Base-by-base conservation (phyloP, 2,797 vertebrate species). In the Melopsittacus undulatus region DNA sequence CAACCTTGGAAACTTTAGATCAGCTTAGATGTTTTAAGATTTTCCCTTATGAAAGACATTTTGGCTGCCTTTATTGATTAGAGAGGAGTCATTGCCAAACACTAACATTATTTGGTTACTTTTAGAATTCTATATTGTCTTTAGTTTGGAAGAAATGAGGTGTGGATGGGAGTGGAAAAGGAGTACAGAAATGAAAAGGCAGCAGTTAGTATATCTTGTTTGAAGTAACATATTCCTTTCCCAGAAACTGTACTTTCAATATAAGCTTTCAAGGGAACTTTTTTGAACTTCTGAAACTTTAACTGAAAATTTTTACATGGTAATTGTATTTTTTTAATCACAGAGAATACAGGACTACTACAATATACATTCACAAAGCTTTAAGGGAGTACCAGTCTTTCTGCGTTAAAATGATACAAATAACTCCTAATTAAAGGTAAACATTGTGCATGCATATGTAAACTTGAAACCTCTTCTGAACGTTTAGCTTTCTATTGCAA, bases 371-470 rank as follows among this genome's bases (percentile, higher is more conserved):
- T 38, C n/a, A 83, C 13, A 52, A 34, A 90, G 23, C 21, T 90
- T 83, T 66, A 69, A 43, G 51, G 7, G 72, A 88, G 48, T 21
- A 74, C 6, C 8, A 61, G 63, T 24, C 5, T 62, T 26, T 81
- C n/a, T 54, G 15, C 32, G 45, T 38, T 74, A 43, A 67, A 95
- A 77, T 38, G 1, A 67, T 12, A 87, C 7, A 84, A 85, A 49
- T 24, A 23, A 59, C 13, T 80, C 13, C 19, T 30, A 63, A 32
- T 54, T 36, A 63, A 83, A 52, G 14, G 42, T 32, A 49, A 92
- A 52, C 19, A 57, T 15, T 45, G 8, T 29, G 52, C 0, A 0
- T 3, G 8, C 16, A 51, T 14, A 7, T 32, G 22, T 34, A 43
- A 87, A 73, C 7, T 17, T 82, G n/a, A 11, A 63, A 61, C 16